These are phyloP conservation scores for Balearica regulorum DNA, from an alignment of 2,797 vertebrate genomes.

Conservation along the genomic window DNA sequence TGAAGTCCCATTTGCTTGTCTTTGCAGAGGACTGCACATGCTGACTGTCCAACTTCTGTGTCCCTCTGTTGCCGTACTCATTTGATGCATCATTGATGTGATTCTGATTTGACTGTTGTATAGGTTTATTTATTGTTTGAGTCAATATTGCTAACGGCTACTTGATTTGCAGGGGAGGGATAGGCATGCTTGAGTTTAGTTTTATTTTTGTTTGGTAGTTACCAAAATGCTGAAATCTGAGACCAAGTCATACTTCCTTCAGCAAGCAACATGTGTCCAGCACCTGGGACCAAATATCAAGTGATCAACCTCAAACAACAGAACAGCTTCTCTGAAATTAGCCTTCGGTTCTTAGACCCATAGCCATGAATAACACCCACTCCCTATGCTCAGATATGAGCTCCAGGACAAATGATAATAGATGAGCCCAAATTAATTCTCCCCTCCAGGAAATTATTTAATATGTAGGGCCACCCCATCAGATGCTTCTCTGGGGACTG, in stretches of 20 bases:
- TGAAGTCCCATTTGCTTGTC: neutral
- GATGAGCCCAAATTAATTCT: slow-evolving; percentile 24
- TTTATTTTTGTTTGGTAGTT: slow-evolving; percentile 39
- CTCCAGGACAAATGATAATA: slow-evolving; percentile 18
- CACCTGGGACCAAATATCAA: slow-evolving; percentile 34
- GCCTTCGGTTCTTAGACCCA: neutral
- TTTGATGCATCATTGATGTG: neutral
- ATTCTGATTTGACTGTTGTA: neutral
- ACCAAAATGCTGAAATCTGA: neutral
- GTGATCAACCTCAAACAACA: neutral
- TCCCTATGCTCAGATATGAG: neutral
- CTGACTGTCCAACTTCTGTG: neutral
- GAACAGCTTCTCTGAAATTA: slow-evolving; percentile 6
- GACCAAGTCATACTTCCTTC: neutral
- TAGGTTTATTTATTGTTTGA: slow-evolving; percentile 4
- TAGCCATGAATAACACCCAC: slow-evolving; percentile 26
- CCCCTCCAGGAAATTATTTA: slow-evolving; percentile 39
- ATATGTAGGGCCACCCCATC: neutral
- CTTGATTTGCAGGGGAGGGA: neutral
- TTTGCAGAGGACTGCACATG: neutral
- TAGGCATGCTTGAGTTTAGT: neutral
- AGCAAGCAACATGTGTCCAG: slow-evolving; percentile 36
- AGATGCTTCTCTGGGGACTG: slow-evolving; percentile 7
- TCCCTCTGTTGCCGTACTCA: neutral
- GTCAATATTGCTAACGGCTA: neutral